Evolutionary conservation across 2,113 vertebrate species (phyloP), one percentile per base, ranked within the genome.

Genomic region (Zootoca vivipara): DNA sequence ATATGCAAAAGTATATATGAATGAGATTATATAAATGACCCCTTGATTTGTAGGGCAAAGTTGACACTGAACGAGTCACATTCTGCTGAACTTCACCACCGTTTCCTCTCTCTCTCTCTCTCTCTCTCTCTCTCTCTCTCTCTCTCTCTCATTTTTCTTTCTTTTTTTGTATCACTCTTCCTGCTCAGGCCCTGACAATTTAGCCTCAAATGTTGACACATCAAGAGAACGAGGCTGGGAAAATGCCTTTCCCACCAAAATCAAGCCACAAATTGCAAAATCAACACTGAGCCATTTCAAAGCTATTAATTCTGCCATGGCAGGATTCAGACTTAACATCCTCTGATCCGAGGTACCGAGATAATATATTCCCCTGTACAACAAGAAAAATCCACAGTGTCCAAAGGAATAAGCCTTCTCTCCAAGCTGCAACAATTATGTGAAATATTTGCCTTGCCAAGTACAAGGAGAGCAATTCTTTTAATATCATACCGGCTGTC

Each of bases 261-360:
- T 42, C 92, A 93, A 85, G 92, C 95, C 95, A 93, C 94, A 96
- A 96, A 96, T 96, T 95, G 94, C 94, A 95, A 92, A 96, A 94
- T 95, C 95, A 96, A 96, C 96, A 96, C 42, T 92, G 89, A 94
- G 92, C 86, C 93, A 95, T 95, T 95, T 94, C 92, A 87, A 92
- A 94, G 93, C 85, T 92, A 95, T 94, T 92, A 75, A 40, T 40
- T 93, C 87, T 92, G 65, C 86, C 92, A 82, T 0, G 30, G 89
- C 93, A 91, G 90, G 81, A 95, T 92, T 92, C 92, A 90, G 93
- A 95, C 90, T 94, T 92, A 92, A 94, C 94, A 89, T 95, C 91
- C 93, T 94, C 93, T 89, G 92, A 95, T 94, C 91, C 75, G 0
- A 81, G 65, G 89, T 85, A 92, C 92, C 89, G 87, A 94, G 94